Conservation (phyloP, 2,113 vertebrate genomes). For the Lycocorax pyrrhopterus region DNA sequence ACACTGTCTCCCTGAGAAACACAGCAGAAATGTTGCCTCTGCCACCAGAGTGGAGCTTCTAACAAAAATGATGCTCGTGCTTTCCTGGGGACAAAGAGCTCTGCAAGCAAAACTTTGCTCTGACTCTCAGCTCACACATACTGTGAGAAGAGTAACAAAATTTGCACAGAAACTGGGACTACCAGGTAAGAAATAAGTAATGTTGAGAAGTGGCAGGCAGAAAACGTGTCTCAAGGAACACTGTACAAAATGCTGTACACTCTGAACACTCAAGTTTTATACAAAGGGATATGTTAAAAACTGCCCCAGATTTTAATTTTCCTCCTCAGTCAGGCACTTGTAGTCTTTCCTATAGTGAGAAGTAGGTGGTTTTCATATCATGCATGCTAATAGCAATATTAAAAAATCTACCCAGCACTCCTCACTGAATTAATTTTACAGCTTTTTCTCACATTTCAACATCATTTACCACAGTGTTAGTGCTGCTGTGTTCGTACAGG, state of each 20-base stretch:
- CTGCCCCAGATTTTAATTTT: not conserved
- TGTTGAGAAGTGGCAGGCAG: not conserved
- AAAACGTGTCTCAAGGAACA: not conserved
- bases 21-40: not conserved
- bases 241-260: not conserved
- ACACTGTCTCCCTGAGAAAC: not conserved
- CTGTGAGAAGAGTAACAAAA: not conserved
- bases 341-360: not conserved
- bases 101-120: not conserved
- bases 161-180: not conserved
- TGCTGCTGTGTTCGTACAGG: not conserved
- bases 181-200: not conserved
- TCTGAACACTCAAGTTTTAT: not conserved
- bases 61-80: not conserved
- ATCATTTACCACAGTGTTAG: not conserved
- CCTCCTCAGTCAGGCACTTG: not conserved
- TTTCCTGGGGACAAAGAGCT: not conserved
- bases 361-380: not conserved
- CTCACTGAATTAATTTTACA: not conserved
- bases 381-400: rapidly evolving
- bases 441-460: not conserved
- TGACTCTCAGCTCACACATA: not conserved
- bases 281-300: not conserved
- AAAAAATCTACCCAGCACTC: not conserved
- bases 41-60: not conserved